Base-by-base conservation (phyloP, 2,113 vertebrate genomes). In the Gallinago paraguaiae region DNA sequence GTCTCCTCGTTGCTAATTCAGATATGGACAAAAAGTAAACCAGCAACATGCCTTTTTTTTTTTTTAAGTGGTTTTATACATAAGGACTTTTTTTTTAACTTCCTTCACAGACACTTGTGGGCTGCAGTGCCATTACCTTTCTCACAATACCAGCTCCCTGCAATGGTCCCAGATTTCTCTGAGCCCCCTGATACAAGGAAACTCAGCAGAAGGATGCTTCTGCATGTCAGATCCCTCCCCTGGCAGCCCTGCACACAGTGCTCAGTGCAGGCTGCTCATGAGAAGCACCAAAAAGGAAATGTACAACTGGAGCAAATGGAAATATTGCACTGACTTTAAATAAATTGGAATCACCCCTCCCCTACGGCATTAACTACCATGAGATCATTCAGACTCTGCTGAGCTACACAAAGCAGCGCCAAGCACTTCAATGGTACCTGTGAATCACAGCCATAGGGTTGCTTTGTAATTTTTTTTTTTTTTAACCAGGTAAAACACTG, bases 251-350 rank as follows among this genome's bases (percentile, higher is more conserved):
- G 1, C 17, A 2, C n/a, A 20, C 41, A 35, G n/a, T 3, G 2
- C 43, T 78, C 37, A 50, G 43, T 8, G 2, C 0, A 0, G 39
- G 61, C 45, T 80, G 57, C 14, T 25, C 54, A 2, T 5, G 7
- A 77, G 45, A 74, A 72, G 41, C 43, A 67, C 13, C 35, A 19
- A 14, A 30, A 67, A 35, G 56, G n/a, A 89, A 10, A 45, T 23
- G n/a, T 43, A 30, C 30, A 39, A 15, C 30, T 15, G 48, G 18
- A 87, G 17, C 54, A 16, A 65, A 37, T 27, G 64, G 59, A 71
- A 70, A 61, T 60, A 37, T 1, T 25, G 16, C 10, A 27, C 8
- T 50, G 57, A 41, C 27, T 30, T 82, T 46, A 39, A 14, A 19
- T 8, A 43, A 54, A 11, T 20, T 56, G 48, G 71, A 46, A 24